A percentile compares a stretch with the other conserved stretches of the same genome.
phyloP scores from a whole-genome alignment of 2,113 vertebrate genomes.

The Antechinus stuartii region DNA sequence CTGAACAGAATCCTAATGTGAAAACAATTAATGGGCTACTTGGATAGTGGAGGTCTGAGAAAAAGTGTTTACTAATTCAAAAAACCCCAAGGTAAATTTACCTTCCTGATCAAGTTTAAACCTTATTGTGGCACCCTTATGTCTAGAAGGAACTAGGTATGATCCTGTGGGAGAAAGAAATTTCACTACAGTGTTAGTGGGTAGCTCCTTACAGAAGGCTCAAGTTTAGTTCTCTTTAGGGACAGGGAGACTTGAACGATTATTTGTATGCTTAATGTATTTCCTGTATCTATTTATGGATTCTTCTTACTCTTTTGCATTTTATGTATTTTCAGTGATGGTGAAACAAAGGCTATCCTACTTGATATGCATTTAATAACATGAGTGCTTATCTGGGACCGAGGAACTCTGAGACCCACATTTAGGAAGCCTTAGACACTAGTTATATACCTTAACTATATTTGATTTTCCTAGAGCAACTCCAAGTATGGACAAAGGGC shows the following conservation, averaged over 20 bases:
- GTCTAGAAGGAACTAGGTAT: not conserved
- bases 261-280: not conserved
- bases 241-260: not conserved
- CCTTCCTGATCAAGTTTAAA: not conserved
- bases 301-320: not conserved
- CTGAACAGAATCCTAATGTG: not conserved
- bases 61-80: not conserved
- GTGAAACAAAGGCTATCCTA: not conserved
- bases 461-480: not conserved
- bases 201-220: too few relatives aligned
- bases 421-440: not conserved
- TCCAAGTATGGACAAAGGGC: not conserved
- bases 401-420: not conserved
- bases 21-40: not conserved
- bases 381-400: not conserved
- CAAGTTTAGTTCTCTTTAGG: not conserved
- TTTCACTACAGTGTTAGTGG: not conserved
- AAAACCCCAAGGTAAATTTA: not conserved
- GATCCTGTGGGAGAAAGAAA: not conserved
- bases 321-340: not conserved
- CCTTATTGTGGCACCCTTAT: not conserved
- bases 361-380: not conserved
- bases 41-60: not conserved
- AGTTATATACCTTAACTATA: not conserved
- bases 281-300: not conserved